Evolutionary conservation across 2,113 vertebrate species (phyloP).

Genomic region (Podarcis cretensis): DNA sequence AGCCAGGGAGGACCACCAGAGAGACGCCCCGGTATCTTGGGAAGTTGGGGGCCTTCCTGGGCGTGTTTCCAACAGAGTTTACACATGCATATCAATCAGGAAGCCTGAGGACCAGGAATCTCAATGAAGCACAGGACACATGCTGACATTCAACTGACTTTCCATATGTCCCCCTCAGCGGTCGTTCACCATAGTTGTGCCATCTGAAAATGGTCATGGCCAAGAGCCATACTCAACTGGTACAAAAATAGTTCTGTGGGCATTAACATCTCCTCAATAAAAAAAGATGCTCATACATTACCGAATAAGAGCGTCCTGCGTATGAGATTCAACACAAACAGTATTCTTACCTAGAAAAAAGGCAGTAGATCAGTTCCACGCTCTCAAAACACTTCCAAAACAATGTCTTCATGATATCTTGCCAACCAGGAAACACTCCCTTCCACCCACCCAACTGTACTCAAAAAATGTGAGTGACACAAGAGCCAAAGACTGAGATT

Average conservation of each 20-base stretch:
- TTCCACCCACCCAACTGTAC: too few species aligned
- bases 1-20: too few species aligned
- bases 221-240: background rate
- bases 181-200: background rate
- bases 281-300: conserved; percentile 66
- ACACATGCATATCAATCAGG: background rate
- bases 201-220: background rate
- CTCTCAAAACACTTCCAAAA: conserved; percentile 36
- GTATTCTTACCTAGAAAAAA: conserved; percentile 73
- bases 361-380: conserved; percentile 14
- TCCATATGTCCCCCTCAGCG: too few species aligned
- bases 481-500: conserved; percentile 67
- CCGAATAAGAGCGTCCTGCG: conserved; percentile 61
- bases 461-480: conserved; percentile 50
- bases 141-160: background rate
- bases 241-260: background rate
- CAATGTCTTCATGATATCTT: conserved; percentile 30
- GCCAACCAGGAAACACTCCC: conserved; percentile 44
- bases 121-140: too few species aligned
- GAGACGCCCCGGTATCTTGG: too few species aligned
- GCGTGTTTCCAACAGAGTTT: background rate
- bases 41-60: too few species aligned
- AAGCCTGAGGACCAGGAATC: background rate
- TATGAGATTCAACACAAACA: conserved; percentile 44
- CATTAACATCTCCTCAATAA: background rate